Base-by-base conservation (phyloP, 2,113 vertebrate genomes). In the Trinectes maculatus region DNA sequence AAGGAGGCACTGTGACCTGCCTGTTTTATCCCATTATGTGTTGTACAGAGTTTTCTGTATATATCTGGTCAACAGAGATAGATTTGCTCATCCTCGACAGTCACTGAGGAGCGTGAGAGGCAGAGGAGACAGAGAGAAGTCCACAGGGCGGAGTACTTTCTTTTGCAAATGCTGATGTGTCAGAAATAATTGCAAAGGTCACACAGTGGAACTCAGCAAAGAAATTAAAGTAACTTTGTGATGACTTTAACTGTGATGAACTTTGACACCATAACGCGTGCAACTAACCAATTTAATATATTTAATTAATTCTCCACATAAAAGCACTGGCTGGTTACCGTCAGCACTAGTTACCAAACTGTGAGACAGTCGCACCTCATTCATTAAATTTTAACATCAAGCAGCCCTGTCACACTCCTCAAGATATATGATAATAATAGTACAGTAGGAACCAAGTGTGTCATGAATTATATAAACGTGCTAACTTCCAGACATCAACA, bases 31-130 rank as follows among this genome's bases (percentile, higher is more conserved):
- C 43, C n/a, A 34, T 49, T 25, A 43, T 64, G 43, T 59, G 74
- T 43, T 57, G 70, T 26, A 44, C 36, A 74, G 67, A 82, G 82
- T 49, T 79, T n/a, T n/a, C n/a, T n/a, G n/a, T n/a, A 53, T 84
- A 85, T 72, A 77, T 87, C 68, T 78, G 83, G 77, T 73, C 18
- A 52, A 26, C 19, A 68, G 51, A 74, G 61, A 72, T 61, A 86
- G 74, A 57, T 40, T 82, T 71, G 70, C 52, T 74, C 54, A 68
- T 77, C 66, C 63, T 24, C n/a, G 47, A 61, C 25, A 70, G 53
- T 24, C 33, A 52, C 24, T 53, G 4, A 42, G 40, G 21, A 53
- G 21, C 28, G 24, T 29, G 49, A 34, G 19, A 65, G 26, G 52
- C 21, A 22, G 34, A 57, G 8, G 37, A 64, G 24, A 24, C 15